phyloP scores from a whole-genome alignment of 1,140 invertebrate genomes.

The Camponotus floridanus region DNA sequence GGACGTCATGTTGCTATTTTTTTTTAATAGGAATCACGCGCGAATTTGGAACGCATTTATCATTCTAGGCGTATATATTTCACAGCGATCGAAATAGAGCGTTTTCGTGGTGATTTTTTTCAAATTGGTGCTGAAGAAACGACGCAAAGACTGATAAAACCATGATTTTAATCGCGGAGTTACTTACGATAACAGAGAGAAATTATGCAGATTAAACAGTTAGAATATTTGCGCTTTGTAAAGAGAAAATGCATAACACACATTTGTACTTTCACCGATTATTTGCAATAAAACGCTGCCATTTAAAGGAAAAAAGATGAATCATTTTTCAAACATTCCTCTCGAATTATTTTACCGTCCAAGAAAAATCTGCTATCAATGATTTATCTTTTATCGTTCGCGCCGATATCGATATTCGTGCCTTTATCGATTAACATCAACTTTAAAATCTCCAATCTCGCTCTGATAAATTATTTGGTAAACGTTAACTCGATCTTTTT shows the following conservation, averaged over 20 bases:
- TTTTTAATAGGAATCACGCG: background rate
- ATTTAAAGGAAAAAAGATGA: constrained; percentile 40
- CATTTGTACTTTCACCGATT: constrained; percentile 55
- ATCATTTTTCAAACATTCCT: background rate
- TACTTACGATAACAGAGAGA: constrained; percentile 41
- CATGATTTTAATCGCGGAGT: constrained; percentile 30
- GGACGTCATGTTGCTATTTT: constrained; percentile 28
- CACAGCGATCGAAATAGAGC: background rate
- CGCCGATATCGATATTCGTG: background rate
- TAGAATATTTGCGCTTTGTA: constrained; percentile 55
- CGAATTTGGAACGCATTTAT: constrained; percentile 12
- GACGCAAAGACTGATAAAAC: constrained; percentile 63
- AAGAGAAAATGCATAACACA: constrained; percentile 10
- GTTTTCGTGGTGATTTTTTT: constrained; percentile 30
- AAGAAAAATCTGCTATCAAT: background rate
- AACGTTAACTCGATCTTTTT: background rate
- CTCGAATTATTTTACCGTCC: background rate
- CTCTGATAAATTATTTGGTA: background rate
- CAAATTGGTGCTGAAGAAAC: background rate
- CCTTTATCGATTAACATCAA: background rate
- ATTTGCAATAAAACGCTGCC: constrained; percentile 69
- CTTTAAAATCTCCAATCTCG: background rate
- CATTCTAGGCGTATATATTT: constrained; percentile 17
- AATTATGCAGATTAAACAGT: constrained; percentile 60
- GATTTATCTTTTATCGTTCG: background rate